phyloP scores from a whole-genome alignment of 2,888 invertebrate genomes.

The Oeneis ivallda region DNA sequence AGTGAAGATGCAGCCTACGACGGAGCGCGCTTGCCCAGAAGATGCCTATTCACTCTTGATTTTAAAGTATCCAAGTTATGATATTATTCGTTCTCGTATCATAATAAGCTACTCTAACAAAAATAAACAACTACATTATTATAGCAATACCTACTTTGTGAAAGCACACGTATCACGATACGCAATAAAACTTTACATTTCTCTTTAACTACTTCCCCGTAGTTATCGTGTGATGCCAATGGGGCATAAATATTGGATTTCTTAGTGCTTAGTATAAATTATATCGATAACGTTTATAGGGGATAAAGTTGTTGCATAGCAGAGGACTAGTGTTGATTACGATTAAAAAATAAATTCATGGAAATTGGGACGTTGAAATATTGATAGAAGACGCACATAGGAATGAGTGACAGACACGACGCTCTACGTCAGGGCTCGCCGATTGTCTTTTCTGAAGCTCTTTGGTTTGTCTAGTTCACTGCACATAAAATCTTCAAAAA shows the following conservation, averaged over 20 bases:
- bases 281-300: slow-evolving; percentile 11
- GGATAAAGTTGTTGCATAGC: slow-evolving; percentile 9
- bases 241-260: slow-evolving; percentile 53
- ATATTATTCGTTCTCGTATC: no score
- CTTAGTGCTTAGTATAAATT: slow-evolving; percentile 23
- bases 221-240: slow-evolving; percentile 70
- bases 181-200: slow-evolving; percentile 78
- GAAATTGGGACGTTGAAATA: no score
- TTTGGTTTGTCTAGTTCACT: no score
- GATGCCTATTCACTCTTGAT: no score
- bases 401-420: no score
- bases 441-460: no score
- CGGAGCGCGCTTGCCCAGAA: no score
- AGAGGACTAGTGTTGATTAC: not conserved
- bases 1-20: no score
- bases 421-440: no score
- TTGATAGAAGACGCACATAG: no score
- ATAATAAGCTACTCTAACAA: not conserved
- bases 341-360: not conserved
- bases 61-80: no score
- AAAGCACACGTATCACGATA: slow-evolving; percentile 64
- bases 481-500: no score
- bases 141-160: slow-evolving; percentile 74
- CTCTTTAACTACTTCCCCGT: slow-evolving; percentile 75
- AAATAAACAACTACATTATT: slow-evolving; percentile 46